Conservation (phyloP, 2,888 invertebrate species). For the Cheilosia pagana region DNA sequence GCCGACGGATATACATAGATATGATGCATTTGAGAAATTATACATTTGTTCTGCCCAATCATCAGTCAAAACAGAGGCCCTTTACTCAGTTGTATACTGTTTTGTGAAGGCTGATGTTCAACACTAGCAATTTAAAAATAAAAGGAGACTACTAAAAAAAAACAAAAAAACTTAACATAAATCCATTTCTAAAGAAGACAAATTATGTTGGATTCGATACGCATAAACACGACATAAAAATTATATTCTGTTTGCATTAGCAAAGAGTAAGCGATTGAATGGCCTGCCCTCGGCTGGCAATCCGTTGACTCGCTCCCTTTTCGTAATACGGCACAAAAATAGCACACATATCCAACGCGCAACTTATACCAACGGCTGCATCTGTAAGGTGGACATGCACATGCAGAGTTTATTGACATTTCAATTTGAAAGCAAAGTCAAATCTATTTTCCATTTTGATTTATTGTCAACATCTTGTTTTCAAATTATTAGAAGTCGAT, state of each 20-base stretch:
- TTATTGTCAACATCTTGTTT: conserved; percentile 43
- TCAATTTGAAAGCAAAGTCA: conserved; percentile 40
- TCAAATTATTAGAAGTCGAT: conserved; percentile 18
- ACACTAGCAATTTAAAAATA: conserved; percentile 22
- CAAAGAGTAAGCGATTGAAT: conserved; percentile 25
- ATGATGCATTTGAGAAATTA: conserved; percentile 40
- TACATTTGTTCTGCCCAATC: conserved; percentile 37
- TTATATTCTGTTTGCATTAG: conserved; percentile 35
- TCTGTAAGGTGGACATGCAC: conserved; percentile 47
- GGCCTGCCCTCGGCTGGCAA: neutral
- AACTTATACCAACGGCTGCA: conserved; percentile 20
- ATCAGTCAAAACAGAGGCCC: conserved; percentile 25
- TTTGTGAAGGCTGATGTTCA: neutral
- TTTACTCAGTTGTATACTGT: conserved; percentile 1
- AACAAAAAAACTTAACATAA: conserved; percentile 30
- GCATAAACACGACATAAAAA: conserved; percentile 31
- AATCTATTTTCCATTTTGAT: conserved; percentile 13
- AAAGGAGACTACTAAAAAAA: conserved; percentile 9
- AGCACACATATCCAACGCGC: conserved; percentile 21
- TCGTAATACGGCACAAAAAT: conserved; percentile 29
- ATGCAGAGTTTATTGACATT: conserved; percentile 58
- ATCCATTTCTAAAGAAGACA: conserved; percentile 55
- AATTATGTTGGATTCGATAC: conserved; percentile 58
- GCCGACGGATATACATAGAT: neutral
- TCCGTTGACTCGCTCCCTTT: conserved; percentile 33